These are phyloP conservation scores for Melospiza melodia DNA, from an alignment of 2,113 vertebrate genomes.

Conservation along the genomic window DNA sequence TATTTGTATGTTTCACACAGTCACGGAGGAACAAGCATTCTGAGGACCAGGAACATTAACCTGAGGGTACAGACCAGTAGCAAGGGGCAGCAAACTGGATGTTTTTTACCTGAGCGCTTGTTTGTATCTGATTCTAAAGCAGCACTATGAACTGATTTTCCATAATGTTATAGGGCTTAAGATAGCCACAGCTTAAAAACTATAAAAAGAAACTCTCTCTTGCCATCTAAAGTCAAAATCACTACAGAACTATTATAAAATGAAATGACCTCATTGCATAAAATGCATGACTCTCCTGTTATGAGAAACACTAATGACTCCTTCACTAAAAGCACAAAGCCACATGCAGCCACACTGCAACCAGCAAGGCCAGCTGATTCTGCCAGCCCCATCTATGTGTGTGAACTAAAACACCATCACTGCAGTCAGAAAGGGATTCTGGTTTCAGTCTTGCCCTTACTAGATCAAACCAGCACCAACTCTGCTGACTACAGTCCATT, in stretches of 20 bases:
- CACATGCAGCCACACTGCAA: neutral
- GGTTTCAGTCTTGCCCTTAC: neutral
- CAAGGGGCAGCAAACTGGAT: neutral
- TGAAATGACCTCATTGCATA: slow-evolving; percentile 32
- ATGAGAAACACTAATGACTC: neutral
- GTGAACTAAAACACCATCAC: neutral
- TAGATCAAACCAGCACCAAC: neutral
- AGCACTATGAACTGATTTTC: neutral
- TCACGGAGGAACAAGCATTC: neutral
- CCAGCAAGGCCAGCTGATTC: neutral
- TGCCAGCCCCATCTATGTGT: neutral
- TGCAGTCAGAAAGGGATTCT: neutral
- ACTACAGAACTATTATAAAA: slow-evolving; percentile 16
- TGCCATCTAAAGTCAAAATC: slow-evolving; percentile 43
- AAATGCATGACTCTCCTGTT: slow-evolving; percentile 10
- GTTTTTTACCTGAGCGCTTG: neutral
- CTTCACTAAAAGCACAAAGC: neutral
- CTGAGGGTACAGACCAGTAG: neutral
- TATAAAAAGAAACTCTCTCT: slow-evolving; percentile 42
- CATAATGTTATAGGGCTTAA: neutral
- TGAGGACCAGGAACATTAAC: neutral
- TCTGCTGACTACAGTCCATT: neutral
- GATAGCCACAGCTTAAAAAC: slow-evolving; percentile 16
- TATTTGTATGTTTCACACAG: neutral
- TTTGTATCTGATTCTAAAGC: neutral